Evolutionary conservation across 2,888 invertebrate genomes (phyloP).

Genomic region (Apodemia mormo): DNA sequence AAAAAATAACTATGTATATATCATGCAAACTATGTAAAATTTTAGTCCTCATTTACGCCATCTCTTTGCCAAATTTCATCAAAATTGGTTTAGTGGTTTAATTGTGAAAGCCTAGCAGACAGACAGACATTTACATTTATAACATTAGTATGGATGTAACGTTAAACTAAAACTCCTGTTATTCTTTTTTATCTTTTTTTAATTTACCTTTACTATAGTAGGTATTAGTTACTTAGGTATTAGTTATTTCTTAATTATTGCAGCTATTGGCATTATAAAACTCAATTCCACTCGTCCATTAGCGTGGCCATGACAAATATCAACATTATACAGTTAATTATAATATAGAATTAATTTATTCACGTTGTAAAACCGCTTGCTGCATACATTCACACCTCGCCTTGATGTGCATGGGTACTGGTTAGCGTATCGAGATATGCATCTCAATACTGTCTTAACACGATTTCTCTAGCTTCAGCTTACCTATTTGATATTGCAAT

Average conservation of each 20-base stretch:
- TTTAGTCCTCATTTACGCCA: no score
- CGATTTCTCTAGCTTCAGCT: slow-evolving; percentile 12
- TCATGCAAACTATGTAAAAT: no score
- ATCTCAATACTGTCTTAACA: slow-evolving; percentile 15
- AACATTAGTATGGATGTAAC: no score
- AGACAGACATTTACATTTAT: no score
- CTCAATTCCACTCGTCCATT: slow-evolving; percentile 29
- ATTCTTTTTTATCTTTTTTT: no score
- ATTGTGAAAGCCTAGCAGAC: no score
- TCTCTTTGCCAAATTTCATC: no score
- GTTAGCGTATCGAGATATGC: slow-evolving; percentile 14
- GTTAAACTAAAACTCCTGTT: no score
- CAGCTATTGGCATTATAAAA: slow-evolving; percentile 16
- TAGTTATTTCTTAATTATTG: background rate
- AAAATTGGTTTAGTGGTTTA: no score
- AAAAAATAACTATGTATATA: no score
- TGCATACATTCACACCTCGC: slow-evolving; percentile 43
- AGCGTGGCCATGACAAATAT: slow-evolving; percentile 39
- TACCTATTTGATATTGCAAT: slow-evolving; percentile 7
- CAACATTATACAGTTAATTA: slow-evolving; percentile 28
- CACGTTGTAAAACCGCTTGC: slow-evolving; percentile 36
- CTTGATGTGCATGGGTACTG: slow-evolving; percentile 17
- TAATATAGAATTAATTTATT: slow-evolving; percentile 42
- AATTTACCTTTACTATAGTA: background rate
- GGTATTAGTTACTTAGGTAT: background rate